Evolutionary conservation across 2,797 vertebrate species (phyloP), one percentile per base, ranked within the genome.

Genomic region (Brachyalestes nurse): DNA sequence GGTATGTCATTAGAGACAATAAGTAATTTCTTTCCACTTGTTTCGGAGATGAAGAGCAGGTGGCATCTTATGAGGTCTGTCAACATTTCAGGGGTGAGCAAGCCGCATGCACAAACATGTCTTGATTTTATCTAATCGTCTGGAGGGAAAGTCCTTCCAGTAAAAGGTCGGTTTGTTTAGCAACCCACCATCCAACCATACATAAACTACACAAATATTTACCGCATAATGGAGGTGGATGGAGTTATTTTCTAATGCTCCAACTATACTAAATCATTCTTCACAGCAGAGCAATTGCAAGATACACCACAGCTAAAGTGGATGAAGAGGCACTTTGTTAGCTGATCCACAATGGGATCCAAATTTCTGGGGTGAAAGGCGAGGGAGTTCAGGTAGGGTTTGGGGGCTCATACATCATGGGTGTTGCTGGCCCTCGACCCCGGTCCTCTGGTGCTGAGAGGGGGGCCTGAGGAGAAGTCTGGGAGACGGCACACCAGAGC

Each of bases 401-500:
- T 86, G 84, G 87, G 61, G 86, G 88, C 87, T 93, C 88, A 89
- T 91, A 92, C 91, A 92, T 92, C 89, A 90, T 89, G 91, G 89
- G 88, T 90, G 90, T 90, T 88, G 78, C 87, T 90, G 89, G 89
- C 86, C 90, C 86, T 87, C 84, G 86, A 92, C 92, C 91, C 90
- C 86, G 88, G 87, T 91, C 89, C 90, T 88, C 90, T 90, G 88
- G 88, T 86, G 88, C 45, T 85, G 87, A 88, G 89, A 86, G 89
- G 88, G 87, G 85, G 75, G 76, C 87, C 85, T 78, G 80, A 77
- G 84, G 79, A 86, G 87, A 87, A 91, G 88, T 19, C 80, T 87
- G 85, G 87, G 88, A 93, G 92, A 93, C 91, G 90, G 93, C 91
- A 94, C 92, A 93, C 93, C 91, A 82, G 90, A 90, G 92, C 92